These are phyloP conservation scores for Acanthosepion pharaonis DNA, from an alignment of 2,888 invertebrate genomes.

Conservation along the genomic window DNA sequence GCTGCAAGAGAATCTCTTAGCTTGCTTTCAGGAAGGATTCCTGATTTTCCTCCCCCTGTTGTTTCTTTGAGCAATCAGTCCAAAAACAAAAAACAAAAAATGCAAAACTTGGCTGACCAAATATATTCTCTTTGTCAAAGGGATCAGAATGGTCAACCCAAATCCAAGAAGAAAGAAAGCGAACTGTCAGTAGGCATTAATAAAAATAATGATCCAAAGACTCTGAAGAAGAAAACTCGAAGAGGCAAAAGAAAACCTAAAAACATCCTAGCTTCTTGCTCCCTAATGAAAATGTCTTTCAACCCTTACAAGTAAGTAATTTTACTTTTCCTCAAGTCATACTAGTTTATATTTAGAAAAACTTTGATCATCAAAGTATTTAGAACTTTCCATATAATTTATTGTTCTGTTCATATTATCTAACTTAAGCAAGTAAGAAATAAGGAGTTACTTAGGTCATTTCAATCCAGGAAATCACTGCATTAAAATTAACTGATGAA, in stretches of 20 bases:
- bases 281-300: neutral
- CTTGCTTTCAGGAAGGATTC: neutral
- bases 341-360: neutral
- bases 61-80: neutral
- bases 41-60: neutral
- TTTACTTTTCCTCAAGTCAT: neutral
- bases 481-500: too few species aligned
- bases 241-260: neutral
- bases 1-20: neutral
- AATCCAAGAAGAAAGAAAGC: neutral
- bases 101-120: neutral
- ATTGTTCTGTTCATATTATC: too few species aligned
- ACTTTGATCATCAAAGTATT: too few species aligned
- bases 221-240: neutral
- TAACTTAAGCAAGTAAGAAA: too few species aligned
- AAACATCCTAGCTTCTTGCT: neutral
- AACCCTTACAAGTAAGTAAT: constrained; percentile 33
- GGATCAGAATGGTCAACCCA: neutral
- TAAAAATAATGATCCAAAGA: neutral
- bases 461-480: too few species aligned
- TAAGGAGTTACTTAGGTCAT: too few species aligned
- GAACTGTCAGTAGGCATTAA: neutral
- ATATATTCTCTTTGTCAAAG: neutral
- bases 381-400: too few species aligned
- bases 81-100: neutral